Percentiles rank a stretch among this genome's conserved stretches.
phyloP scores from a whole-genome alignment of 2,888 invertebrate genomes.

The Aricia artaxerxes region DNA sequence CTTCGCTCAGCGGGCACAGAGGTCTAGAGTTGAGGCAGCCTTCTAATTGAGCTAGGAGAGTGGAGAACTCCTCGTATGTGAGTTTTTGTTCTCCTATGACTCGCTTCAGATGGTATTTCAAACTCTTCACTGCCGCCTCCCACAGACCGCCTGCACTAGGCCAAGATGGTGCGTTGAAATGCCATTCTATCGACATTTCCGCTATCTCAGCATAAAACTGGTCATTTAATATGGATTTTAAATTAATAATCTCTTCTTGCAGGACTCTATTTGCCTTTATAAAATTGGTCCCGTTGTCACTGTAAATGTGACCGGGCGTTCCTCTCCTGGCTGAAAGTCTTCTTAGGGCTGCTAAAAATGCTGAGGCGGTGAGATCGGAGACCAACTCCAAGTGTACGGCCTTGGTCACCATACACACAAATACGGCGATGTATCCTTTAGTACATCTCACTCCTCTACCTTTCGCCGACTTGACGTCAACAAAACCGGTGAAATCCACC shows the following conservation, averaged over 20 bases:
- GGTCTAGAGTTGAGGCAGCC: no score
- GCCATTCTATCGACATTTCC: no score
- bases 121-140: no score
- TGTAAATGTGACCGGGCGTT: constrained; percentile 42
- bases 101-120: constrained; percentile 40
- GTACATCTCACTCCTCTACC: no score
- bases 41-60: constrained; percentile 43
- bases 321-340: constrained; percentile 44
- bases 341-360: constrained; percentile 35
- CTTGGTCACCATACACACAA: no score
- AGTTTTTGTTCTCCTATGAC: constrained; percentile 43
- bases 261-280: constrained; percentile 41
- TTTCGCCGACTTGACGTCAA: no score
- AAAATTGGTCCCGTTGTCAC: constrained; percentile 45
- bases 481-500: no score
- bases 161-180: no score
- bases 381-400: constrained; percentile 47
- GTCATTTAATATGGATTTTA: not conserved
- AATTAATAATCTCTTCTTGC: constrained; percentile 32
- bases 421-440: no score
- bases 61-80: constrained; percentile 43
- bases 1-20: no score
- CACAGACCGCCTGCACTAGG: no score
- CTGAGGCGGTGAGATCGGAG: no score
- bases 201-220: constrained; percentile 36